A percentile compares a stretch with the other conserved stretches of the same genome.
phyloP scores from a whole-genome alignment of 2,113 vertebrate genomes.

The Alethe diademata region DNA sequence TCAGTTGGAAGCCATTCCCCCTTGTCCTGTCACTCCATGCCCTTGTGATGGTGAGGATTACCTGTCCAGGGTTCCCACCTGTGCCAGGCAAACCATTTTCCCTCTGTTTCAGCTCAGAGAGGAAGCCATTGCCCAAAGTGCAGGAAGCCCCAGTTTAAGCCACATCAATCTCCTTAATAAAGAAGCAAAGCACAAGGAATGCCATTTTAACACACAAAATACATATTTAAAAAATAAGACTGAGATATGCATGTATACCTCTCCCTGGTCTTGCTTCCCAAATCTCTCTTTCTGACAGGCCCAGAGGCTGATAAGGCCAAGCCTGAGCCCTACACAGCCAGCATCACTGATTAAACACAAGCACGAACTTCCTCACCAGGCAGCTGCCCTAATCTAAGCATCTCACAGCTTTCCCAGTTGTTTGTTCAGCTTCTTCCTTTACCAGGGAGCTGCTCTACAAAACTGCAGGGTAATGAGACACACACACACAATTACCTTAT shows the following conservation, averaged over 20 bases:
- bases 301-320: background rate
- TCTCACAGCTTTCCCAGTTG: background rate
- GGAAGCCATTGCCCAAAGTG: background rate
- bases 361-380: slow-evolving; percentile 14
- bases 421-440: slow-evolving; percentile 56
- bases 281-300: background rate
- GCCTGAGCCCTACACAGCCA: background rate
- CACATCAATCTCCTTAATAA: background rate
- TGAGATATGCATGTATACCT: background rate
- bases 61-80: background rate
- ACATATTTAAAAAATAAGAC: background rate
- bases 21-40: background rate
- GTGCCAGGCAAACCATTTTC: rapidly evolving
- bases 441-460: background rate
- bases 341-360: background rate
- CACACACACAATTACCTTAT: background rate
- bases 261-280: background rate
- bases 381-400: background rate
- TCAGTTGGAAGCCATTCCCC: background rate
- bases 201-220: background rate
- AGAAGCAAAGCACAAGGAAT: background rate
- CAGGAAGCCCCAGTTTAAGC: background rate
- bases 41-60: background rate
- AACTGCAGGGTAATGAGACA: background rate
- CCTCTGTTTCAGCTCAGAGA: background rate